These are phyloP conservation scores for Poecile atricapillus DNA, from an alignment of 2,113 vertebrate genomes.

Conservation along the genomic window DNA sequence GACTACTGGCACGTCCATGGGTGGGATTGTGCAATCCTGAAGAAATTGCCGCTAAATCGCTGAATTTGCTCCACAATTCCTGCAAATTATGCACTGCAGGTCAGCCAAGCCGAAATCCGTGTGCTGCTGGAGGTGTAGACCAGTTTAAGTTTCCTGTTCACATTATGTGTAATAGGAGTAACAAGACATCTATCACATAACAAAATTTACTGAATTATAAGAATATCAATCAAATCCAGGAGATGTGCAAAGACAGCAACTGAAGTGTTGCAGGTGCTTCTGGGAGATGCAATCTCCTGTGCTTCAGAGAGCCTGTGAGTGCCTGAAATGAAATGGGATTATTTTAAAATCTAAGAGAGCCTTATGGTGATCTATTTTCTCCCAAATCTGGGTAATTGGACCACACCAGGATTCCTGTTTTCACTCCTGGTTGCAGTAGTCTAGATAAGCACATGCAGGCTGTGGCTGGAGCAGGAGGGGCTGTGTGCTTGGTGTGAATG, in stretches of 20 bases:
- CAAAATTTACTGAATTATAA: not conserved
- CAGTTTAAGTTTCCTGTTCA: not conserved
- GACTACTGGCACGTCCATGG: not conserved
- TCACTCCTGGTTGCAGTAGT: not conserved
- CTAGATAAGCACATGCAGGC: not conserved
- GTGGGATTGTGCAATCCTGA: not conserved
- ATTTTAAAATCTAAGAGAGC: not conserved
- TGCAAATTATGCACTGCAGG: not conserved
- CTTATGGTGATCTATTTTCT: not conserved
- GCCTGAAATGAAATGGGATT: not conserved
- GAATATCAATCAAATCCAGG: not conserved
- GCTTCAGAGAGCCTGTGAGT: not conserved
- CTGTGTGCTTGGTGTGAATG: not conserved
- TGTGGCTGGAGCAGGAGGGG: not conserved
- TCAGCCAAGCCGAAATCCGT: not conserved
- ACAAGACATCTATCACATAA: not conserved
- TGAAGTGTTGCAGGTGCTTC: not conserved
- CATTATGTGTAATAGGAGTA: not conserved
- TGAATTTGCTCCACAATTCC: not conserved
- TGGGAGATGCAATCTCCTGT: not conserved
- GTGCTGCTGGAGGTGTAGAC: not conserved
- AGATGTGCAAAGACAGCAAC: not conserved
- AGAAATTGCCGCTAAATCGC: not conserved
- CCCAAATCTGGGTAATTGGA: not conserved
- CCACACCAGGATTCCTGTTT: not conserved